Evolutionary conservation across 1,140 invertebrate species (phyloP).

Genomic region (Eciton burchellii): DNA sequence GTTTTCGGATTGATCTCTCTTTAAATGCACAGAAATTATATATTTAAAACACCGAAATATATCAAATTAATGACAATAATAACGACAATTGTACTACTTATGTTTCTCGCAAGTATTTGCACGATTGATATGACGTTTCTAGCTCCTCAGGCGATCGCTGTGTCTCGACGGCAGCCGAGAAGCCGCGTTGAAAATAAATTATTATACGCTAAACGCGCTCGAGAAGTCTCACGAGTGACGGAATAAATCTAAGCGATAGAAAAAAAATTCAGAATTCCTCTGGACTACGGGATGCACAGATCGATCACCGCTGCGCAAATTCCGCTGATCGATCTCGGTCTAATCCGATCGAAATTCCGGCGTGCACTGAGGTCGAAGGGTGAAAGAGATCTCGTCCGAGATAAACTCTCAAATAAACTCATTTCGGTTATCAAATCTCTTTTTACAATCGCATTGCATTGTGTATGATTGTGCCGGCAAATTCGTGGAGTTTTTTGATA

Average conservation of each 20-base stretch:
- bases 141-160: conserved; percentile 71
- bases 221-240: conserved; percentile 80
- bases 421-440: conserved; percentile 38
- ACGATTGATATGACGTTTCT: conserved; percentile 83
- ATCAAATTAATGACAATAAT: conserved; percentile 46
- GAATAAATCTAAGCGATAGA: conserved; percentile 75
- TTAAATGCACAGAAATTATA: no score
- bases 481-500: conserved; percentile 42
- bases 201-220: conserved; percentile 80
- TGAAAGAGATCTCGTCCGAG: conserved; percentile 21
- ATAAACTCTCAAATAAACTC: conserved; percentile 4
- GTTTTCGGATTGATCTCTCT: no score
- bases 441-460: conserved; percentile 47
- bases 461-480: conserved; percentile 54
- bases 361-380: conserved; percentile 7
- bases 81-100: conserved; percentile 56
- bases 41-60: neutral
- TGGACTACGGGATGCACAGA: conserved; percentile 2
- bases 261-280: conserved; percentile 52
- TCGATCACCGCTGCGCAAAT: conserved; percentile 36
- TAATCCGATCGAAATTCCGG: conserved; percentile 16
- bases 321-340: conserved; percentile 14
- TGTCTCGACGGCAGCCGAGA: conserved; percentile 71
- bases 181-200: conserved; percentile 82
- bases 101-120: conserved; percentile 75